phyloP scores from a whole-genome alignment of 2,113 vertebrate genomes.

The Amphiprion percula region DNA sequence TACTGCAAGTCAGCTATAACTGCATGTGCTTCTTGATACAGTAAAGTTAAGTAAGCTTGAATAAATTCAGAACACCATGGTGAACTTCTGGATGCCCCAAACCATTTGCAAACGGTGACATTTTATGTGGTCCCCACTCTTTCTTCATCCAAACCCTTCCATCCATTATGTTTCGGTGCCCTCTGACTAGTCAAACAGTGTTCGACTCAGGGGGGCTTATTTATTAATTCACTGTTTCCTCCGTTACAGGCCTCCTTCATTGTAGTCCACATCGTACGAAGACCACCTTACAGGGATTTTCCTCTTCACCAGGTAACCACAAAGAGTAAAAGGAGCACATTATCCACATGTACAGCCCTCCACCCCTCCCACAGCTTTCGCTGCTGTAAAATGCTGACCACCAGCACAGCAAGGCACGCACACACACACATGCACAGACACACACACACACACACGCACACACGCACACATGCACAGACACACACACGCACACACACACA shows the following conservation, averaged over 20 bases:
- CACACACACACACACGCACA: slow-evolving; percentile 22
- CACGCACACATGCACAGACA: no score
- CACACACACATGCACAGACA: slow-evolving; percentile 50
- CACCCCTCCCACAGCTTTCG: slow-evolving; percentile 21
- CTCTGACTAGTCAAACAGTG: slow-evolving; percentile 49
- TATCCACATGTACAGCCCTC: slow-evolving; percentile 79
- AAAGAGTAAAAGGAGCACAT: slow-evolving; percentile 79
- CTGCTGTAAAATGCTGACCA: slow-evolving; percentile 63
- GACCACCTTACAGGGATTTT: slow-evolving; percentile 83
- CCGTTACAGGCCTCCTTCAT: slow-evolving; percentile 62
- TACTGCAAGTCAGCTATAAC: not conserved
- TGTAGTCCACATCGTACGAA: slow-evolving; percentile 62
- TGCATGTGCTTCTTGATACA: not conserved
- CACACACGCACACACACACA: slow-evolving; percentile 9
- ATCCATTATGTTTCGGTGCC: slow-evolving; percentile 16
- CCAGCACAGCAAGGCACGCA: slow-evolving; percentile 63
- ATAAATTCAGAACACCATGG: not conserved
- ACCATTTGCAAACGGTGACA: not conserved
- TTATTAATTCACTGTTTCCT: slow-evolving; percentile 78
- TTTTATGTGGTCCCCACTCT: slow-evolving; percentile 5
- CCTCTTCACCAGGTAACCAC: slow-evolving; percentile 82
- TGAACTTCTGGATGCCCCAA: not conserved
- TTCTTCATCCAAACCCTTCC: slow-evolving; percentile 25
- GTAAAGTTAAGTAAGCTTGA: not conserved
- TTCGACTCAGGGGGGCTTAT: slow-evolving; percentile 48